Evolutionary conservation across 2,797 vertebrate genomes (phyloP).

Genomic region (Fistularia commersonii): DNA sequence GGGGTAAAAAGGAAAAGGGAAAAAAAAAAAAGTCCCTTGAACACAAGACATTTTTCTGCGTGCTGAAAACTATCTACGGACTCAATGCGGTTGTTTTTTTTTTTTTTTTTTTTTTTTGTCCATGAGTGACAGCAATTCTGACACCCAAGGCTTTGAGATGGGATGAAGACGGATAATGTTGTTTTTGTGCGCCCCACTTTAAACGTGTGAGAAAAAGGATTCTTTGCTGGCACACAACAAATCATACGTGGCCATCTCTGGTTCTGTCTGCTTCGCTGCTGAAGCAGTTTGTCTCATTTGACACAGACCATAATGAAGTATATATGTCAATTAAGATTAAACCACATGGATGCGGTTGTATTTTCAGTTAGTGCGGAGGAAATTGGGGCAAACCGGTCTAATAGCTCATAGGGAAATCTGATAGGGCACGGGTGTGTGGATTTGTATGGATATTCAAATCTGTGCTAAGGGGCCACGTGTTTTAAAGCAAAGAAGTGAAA

Average conservation of each 20-base stretch:
- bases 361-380: too few species aligned
- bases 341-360: constrained; percentile 1
- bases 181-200: constrained; percentile 44
- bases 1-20: neutral
- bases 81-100: constrained; percentile 1
- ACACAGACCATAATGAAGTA: constrained; percentile 17
- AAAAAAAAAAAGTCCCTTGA: constrained; percentile 58
- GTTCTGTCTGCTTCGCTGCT: constrained; percentile 24
- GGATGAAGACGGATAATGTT: constrained; percentile 53
- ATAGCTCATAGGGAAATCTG: constrained; percentile 3
- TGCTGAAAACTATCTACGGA: constrained; percentile 30
- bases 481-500: constrained; percentile 41
- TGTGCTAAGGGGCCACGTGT: constrained; percentile 45
- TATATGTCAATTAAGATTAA: constrained; percentile 43
- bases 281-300: constrained; percentile 7
- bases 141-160: constrained; percentile 44
- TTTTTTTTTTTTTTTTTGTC: constrained; percentile 35
- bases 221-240: constrained; percentile 41
- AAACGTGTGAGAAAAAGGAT: constrained; percentile 20
- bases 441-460: constrained; percentile 48
- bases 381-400: too few species aligned
- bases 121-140: constrained; percentile 49
- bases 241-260: constrained; percentile 26
- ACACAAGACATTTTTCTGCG: constrained; percentile 55
- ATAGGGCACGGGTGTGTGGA: constrained; percentile 20